Percentiles rank a stretch among this genome's conserved stretches.
Evolutionary conservation across 1,140 invertebrate genomes (phyloP).

Genomic region (Phymastichus coffea): DNA sequence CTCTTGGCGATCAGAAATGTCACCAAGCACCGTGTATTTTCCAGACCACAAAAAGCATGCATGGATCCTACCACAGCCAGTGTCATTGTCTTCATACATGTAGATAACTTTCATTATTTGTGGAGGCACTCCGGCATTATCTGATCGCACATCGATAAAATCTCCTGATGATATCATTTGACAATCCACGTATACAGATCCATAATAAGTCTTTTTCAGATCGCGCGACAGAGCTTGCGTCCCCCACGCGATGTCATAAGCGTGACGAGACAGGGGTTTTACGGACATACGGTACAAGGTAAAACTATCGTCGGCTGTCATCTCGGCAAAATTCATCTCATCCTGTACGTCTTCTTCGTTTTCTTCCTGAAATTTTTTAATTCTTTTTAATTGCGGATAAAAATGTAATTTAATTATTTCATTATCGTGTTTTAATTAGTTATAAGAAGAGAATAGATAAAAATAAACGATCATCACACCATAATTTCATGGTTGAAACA

Average conservation of each 20-base stretch:
- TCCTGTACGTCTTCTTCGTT: conserved; percentile 3
- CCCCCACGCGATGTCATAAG: too few relatives aligned
- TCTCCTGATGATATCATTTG: conserved; percentile 54
- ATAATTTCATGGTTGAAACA: conserved; percentile 75
- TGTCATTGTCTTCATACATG: conserved; percentile 56
- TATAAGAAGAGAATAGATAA: not conserved
- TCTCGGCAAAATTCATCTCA: not conserved
- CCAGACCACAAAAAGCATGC: conserved; percentile 63
- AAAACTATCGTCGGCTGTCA: not conserved
- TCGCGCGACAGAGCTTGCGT: too few relatives aligned
- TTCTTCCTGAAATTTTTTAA: conserved; percentile 4
- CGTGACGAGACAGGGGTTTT: too few relatives aligned
- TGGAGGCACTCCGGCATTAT: conserved; percentile 61
- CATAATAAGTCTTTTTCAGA: conserved; percentile 39
- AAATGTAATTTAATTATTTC: not conserved
- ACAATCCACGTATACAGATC: conserved; percentile 31
- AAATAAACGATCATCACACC: conserved; percentile 14
- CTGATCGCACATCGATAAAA: conserved; percentile 71
- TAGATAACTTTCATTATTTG: conserved; percentile 70
- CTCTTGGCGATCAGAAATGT: conserved; percentile 75
- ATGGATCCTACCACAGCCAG: conserved; percentile 33
- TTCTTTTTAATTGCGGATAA: too few relatives aligned
- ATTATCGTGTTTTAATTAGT: not conserved
- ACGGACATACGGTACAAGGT: too few relatives aligned
- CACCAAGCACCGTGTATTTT: conserved; percentile 76